These are phyloP conservation scores for Trachymyrmex septentrionalis DNA, from an alignment of 1,140 invertebrate genomes.

Conservation along the genomic window DNA sequence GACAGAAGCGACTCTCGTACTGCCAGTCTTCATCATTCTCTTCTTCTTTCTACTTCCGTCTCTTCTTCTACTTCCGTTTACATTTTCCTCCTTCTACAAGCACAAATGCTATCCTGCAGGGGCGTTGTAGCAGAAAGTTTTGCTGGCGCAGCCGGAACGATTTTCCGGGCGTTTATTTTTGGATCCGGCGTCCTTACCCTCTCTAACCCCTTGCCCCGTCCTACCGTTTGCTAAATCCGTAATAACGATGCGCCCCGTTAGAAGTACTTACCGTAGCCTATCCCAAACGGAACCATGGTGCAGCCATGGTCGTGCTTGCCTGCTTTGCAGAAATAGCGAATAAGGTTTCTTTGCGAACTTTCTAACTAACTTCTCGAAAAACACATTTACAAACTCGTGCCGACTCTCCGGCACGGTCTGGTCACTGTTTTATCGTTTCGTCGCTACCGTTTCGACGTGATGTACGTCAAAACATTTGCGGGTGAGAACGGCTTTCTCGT, in stretches of 20 bases:
- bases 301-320: constrained; percentile 3
- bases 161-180: constrained; percentile 69
- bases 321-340: constrained; percentile 7
- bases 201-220: constrained; percentile 14
- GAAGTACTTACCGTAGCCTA: constrained; percentile 57
- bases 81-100: constrained; percentile 22
- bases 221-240: constrained; percentile 71
- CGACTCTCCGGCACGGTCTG: background rate
- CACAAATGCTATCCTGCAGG: constrained; percentile 46
- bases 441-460: constrained; percentile 31
- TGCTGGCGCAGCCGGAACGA: constrained; percentile 66
- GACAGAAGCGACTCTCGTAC: constrained; percentile 36
- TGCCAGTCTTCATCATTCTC: constrained; percentile 26
- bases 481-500: background rate
- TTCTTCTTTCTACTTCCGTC: constrained; percentile 21
- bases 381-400: constrained; percentile 64
- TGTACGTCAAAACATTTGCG: constrained; percentile 43
- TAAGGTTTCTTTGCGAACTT: constrained; percentile 45
- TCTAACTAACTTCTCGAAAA: constrained; percentile 43
- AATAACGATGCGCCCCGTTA: constrained; percentile 71
- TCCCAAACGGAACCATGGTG: constrained; percentile 34
- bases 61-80: constrained; percentile 48
- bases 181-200: constrained; percentile 57
- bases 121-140: constrained; percentile 72
- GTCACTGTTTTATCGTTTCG: constrained; percentile 49